Base-by-base conservation (phyloP, 2,888 invertebrate species). In the Leptinotarsa peninsularis region DNA sequence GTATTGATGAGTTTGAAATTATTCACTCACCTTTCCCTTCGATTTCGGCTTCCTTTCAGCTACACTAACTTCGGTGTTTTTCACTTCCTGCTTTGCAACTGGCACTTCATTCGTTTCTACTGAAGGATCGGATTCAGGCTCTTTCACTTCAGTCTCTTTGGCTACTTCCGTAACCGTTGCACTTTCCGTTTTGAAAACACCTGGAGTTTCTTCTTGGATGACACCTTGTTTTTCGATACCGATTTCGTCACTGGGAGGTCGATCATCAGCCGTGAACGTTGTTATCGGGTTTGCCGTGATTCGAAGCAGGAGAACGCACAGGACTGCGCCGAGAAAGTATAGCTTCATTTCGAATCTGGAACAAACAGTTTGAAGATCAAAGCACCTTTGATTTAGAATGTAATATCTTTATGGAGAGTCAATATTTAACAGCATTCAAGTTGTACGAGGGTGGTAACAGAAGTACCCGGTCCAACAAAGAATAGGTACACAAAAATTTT, bases 271-370 rank as follows among this genome's bases (percentile, higher is more conserved):
- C 18, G 81, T 82, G 67, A 79, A 75, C 10, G 80, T 80, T 13
- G 81, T 72, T 54, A 86, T 83, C 4, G 87, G 87, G 68, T 79
- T 85, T 49, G 85, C 80, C 49, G 81, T 82, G 67, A 83, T 83
- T 73, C 82, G 81, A 63, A 84, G 70, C 43, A 87, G 74, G 71
- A 84, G 81, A 18, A 87, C 81, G 83, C 85, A 86, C 69, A 87
- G 77, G 63, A 85, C 82, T 78, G 87, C 83, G 81, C 85, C 83
- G 71, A 87, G 78, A 71, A 87, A 79, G 80, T 85, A 83, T 80
- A 85, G 82, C 82, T 85, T 86, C 88, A 88, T 88, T 74, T 80
- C 71, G 60, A 73, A 67, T 67, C 77, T 77, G 71, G 5, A 73
- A 71, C 13, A 73, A 73, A 76, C 77, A 71, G 3, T 52, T 52